Conservation (phyloP, 2,888 invertebrate genomes). For the Aradus depressus region DNA sequence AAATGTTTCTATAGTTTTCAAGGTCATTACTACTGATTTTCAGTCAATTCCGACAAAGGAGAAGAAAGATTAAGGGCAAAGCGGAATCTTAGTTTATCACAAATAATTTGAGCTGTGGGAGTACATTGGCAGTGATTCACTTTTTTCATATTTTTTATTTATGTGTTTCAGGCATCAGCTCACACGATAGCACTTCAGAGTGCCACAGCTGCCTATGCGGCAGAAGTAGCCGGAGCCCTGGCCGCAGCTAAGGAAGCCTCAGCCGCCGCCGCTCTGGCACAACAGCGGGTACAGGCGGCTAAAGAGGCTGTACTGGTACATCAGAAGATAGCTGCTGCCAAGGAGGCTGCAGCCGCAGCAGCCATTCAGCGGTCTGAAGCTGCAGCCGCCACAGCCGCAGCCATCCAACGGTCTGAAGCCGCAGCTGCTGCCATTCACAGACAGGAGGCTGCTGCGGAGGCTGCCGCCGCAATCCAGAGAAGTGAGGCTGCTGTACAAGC, state of each 20-base stretch:
- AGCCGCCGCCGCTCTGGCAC: conserved; percentile 55
- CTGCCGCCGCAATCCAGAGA: conserved; percentile 40
- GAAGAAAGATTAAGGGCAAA: no score
- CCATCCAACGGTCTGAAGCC: conserved; percentile 47
- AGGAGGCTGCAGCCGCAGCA: conserved; percentile 54
- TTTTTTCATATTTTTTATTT: no score
- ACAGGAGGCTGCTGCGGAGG: conserved; percentile 28
- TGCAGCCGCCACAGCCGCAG: conserved; percentile 58
- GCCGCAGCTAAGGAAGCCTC: conserved; percentile 64
- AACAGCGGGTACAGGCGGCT: conserved; percentile 59
- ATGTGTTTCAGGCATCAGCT: conserved; percentile 19
- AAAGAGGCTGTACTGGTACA: conserved; percentile 60
- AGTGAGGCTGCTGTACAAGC: conserved; percentile 56
- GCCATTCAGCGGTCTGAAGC: conserved; percentile 53
- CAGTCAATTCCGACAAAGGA: no score
- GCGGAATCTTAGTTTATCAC: no score
- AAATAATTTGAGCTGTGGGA: no score
- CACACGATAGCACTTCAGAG: conserved; percentile 24
- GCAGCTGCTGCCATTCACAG: conserved; percentile 44
- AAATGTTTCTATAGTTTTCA: no score
- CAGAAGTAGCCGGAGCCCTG: conserved; percentile 59
- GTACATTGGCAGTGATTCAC: no score
- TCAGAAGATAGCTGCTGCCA: conserved; percentile 52
- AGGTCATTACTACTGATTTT: no score
- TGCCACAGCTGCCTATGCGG: conserved; percentile 39